Evolutionary conservation across 1,140 invertebrate species (phyloP), one percentile per base, ranked within the genome.

Genomic region (Hyphantria cunea): DNA sequence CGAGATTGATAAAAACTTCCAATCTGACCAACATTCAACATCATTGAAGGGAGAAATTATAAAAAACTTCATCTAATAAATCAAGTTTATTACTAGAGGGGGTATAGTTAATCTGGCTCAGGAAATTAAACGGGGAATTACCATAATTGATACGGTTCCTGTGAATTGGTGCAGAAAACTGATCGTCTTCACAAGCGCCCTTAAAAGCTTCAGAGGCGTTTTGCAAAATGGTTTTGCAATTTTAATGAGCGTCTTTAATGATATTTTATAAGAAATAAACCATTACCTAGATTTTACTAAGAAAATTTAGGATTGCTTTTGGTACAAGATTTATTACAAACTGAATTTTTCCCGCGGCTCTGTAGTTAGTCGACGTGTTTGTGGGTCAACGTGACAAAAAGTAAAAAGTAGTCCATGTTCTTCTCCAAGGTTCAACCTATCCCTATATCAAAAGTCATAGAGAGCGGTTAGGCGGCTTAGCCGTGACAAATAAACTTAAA

Each of bases 81-180:
- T 88, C 78, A 84, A 77, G 80, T 85, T 87, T 87, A 86, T 84
- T 80, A 70, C 77, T 76, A 66, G 68, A 74, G 77, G 79, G 81
- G 74, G 65, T 71, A 67, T 76, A 76, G 78, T 83, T 86, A 89
- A 89, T 88, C 82, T 78, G 73, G 71, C 56, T 49, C 81, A 88
- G 87, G 87, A 90, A 90, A 88, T 90, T 90, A 90, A 90, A 87
- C 73, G 60, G 62, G 77, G 84, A 83, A 90, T 90, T 84, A 82
- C 76, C 82, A 90, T 90, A 90, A 90, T 90, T 90, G 87, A 90
- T 87, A 87, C 80, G 85, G 76, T 81, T 81, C 74, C 70, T 69
- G 80, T 74, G 81, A 84, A 89, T 78, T 78, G 72, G 78, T 49
- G 82, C 78, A 78, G 86, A 89, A 88, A 86, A 84, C 81, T 81